These are phyloP conservation scores for Periophthalmus magnuspinnatus DNA, from an alignment of 2,797 vertebrate species.

Conservation along the genomic window DNA sequence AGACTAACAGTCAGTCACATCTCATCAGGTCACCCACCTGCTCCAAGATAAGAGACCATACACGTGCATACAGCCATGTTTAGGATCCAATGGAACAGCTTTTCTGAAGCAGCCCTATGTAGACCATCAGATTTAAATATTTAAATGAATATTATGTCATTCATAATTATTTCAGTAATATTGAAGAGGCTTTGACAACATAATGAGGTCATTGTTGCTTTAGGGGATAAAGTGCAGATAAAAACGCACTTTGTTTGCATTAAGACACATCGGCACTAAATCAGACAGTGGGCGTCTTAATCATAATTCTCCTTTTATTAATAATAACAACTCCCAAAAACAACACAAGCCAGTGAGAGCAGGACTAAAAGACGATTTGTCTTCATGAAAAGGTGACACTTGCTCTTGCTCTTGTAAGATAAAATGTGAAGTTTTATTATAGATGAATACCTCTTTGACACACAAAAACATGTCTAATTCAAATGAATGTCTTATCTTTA, in stretches of 20 bases:
- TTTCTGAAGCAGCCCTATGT: background rate
- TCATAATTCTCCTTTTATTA: slow-evolving; percentile 15
- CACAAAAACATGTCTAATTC: background rate
- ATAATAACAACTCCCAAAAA: slow-evolving; percentile 5
- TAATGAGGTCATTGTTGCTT: slow-evolving; percentile 33
- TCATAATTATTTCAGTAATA: background rate
- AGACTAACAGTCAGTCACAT: slow-evolving; percentile 26
- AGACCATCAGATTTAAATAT: background rate
- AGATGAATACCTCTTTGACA: background rate
- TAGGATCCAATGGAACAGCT: slow-evolving; percentile 25
- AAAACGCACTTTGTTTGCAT: slow-evolving; percentile 24
- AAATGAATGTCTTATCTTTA: background rate
- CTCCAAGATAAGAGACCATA: background rate
- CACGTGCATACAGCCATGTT: slow-evolving; percentile 5
- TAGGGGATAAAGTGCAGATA: slow-evolving; percentile 16
- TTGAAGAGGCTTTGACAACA: background rate
- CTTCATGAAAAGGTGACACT: slow-evolving; percentile 5
- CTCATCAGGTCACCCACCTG: slow-evolving; percentile 29
- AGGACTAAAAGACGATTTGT: background rate
- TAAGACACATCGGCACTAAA: background rate
- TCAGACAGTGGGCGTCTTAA: background rate
- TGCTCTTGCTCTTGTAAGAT: background rate
- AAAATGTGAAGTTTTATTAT: background rate
- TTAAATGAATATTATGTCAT: background rate
- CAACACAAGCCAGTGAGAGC: background rate